Evolutionary conservation across 2,797 vertebrate genomes (phyloP), one percentile per base, ranked within the genome.

Genomic region (Pempheris klunzingeri): DNA sequence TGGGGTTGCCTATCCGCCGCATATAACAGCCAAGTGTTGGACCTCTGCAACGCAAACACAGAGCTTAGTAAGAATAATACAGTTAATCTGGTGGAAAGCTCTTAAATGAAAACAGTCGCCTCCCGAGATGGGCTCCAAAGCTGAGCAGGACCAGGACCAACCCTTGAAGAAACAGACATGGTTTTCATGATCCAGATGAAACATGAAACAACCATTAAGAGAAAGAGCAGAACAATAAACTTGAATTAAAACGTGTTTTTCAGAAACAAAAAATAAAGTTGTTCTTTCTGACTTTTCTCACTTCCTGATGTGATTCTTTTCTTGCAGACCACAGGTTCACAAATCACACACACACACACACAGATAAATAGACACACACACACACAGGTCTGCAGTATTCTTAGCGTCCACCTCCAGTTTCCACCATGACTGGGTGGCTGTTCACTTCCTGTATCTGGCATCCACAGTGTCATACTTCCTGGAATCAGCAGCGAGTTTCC

Each of bases 351-450:
- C 55, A 77, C 58, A 57, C 53, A 71, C 59, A 65, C 22, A 69
- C 43, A 55, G 26, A 57, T 52, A 77, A 49, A 59, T 34, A 54
- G 28, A 58, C 46, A 61, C 39, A 39, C 52, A 77, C n/a, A 12
- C 2, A 46, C 43, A 61, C 53, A 74, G 66, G 72, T 86, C 78
- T 88, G 66, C 58, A 59, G 39, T 93, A 91, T 92, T 92, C 70
- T 89, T 89, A 88, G 86, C 68, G 82, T 89, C 86, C 86, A 44
- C 89, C 92, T 62, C 77, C 90, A 79, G 81, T 90, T 93, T 93
- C 88, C 90, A 91, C 82, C 54, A 74, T 93, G 92, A 92, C 89
- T 88, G 30, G 73, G 72, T 73, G 66, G 76, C 57, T 47, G 39
- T 72, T 71, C 20, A 74, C 90, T 92, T 94, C 90, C 92, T 90